Evolutionary conservation across 2,113 vertebrate species (phyloP).

Genomic region (Pyrgilauda ruficollis): DNA sequence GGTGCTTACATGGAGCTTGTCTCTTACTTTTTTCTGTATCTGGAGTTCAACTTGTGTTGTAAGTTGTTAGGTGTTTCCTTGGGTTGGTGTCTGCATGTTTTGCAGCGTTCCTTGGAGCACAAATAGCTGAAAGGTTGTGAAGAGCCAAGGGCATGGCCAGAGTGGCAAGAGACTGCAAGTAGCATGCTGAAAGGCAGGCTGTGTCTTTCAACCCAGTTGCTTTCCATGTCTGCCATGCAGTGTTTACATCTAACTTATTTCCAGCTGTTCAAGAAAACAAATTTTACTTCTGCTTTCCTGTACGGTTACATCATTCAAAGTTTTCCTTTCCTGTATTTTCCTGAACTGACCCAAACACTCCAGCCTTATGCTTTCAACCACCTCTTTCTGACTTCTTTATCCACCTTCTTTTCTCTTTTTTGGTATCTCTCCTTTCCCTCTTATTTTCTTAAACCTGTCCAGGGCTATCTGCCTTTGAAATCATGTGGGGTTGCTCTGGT

Average conservation of each 20-base stretch:
- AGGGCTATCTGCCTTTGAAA: background rate
- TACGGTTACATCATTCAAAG: background rate
- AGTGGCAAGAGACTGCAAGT: background rate
- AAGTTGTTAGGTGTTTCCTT: background rate
- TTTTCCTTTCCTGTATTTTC: background rate
- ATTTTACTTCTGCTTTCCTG: background rate
- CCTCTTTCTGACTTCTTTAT: background rate
- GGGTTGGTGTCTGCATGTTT: background rate
- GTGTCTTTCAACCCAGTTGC: background rate
- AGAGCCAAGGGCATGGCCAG: background rate
- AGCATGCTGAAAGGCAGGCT: background rate
- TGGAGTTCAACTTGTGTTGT: background rate
- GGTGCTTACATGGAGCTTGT: background rate
- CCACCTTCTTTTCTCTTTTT: background rate
- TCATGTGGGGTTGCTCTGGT: background rate
- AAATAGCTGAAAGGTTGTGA: background rate
- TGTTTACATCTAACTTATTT: background rate
- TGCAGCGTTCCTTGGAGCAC: background rate
- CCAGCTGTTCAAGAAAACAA: background rate
- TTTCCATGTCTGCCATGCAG: background rate
- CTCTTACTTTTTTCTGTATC: background rate
- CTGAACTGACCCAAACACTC: background rate
- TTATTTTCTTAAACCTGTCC: background rate
- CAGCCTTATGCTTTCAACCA: background rate
- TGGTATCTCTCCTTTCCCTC: background rate